Base-by-base conservation (phyloP, 2,113 vertebrate species). In the Pelodiscus sinensis region DNA sequence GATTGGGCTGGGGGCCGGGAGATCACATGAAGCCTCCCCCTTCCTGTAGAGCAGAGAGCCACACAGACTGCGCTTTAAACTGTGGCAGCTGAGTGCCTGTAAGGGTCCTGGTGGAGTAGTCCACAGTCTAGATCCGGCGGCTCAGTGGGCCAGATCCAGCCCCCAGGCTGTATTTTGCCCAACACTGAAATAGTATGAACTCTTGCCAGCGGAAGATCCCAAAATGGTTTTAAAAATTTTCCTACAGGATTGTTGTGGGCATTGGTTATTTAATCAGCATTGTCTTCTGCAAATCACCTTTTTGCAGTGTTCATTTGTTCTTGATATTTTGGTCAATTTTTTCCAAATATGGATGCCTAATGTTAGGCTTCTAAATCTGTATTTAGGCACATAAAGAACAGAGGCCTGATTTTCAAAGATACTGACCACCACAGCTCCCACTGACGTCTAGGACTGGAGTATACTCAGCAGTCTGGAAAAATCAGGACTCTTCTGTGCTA, bases 191-290 rank as follows among this genome's bases (percentile, higher is more conserved):
- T 44, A 44, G 44, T 44, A 44, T 44, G 44, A 44, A 44, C 44
- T 44, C 44, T 44, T 44, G 44, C 44, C 44, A 44, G 82, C 73
- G 86, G 50, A 91, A 88, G 92, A 86, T 38, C 56, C 62, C 3
- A 56, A 83, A 86, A 57, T 73, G 1, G 0, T 92, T 85, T 88
- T 35, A 84, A 92, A 95, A 86, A 2, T 58, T 94, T 84, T 55
- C 19, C 88, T 82, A 38, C 0, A 1, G 86, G 82, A 14, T 81
- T 81, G 73, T 81, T 91, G 19, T 93, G 81, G 35, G 10, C 52
- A 60, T 38, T 89, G 71, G 56, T 73, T 93, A 57, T 92, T 92
- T 82, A 94, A 96, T 93, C 65, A 93, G 94, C 90, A 96, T 52
- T 79, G 55, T 95, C 79, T 52, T 96, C 82, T 96, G 87, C 84